Conservation (phyloP, 2,113 vertebrate species). For the Silurus glanis region DNA sequence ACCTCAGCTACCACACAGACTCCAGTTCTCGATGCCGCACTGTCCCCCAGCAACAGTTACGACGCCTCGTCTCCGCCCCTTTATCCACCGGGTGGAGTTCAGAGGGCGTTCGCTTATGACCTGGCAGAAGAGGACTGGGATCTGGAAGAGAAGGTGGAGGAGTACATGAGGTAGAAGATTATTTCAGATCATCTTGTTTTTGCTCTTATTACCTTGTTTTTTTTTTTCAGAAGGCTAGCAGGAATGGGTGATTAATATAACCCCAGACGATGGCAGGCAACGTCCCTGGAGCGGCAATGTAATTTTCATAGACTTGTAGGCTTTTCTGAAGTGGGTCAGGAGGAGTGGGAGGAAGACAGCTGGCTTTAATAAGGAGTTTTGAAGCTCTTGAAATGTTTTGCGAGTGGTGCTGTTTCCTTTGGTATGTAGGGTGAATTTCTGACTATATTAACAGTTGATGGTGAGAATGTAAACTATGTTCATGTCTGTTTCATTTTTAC, state of each 20-base stretch:
- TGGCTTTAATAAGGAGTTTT: constrained; percentile 25
- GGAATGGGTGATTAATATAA: constrained; percentile 64
- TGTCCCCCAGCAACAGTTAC: constrained; percentile 80
- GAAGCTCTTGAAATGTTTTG: constrained; percentile 13
- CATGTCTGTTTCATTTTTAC: not conserved
- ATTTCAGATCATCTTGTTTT: not conserved
- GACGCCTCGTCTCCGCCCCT: constrained; percentile 79
- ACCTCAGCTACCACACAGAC: constrained; percentile 80
- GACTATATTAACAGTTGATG: not conserved
- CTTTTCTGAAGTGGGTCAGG: constrained; percentile 69
- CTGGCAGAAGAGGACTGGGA: constrained; percentile 80
- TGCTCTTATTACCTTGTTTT: not conserved
- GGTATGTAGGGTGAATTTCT: not conserved
- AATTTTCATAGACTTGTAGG: constrained; percentile 62
- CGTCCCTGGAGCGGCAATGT: constrained; percentile 60
- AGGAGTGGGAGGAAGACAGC: constrained; percentile 53
- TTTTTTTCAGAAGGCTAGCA: constrained; percentile 28
- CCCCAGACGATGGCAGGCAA: constrained; percentile 60
- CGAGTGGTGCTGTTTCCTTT: constrained; percentile 8
- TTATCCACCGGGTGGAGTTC: constrained; percentile 70
- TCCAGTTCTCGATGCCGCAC: constrained; percentile 73
- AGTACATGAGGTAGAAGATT: constrained; percentile 79
- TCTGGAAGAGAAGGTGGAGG: constrained; percentile 81
- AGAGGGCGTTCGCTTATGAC: constrained; percentile 78
- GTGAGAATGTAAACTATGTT: constrained; percentile 1